A percentile compares a stretch with the other conserved stretches of the same genome.
Evolutionary conservation across 1,140 invertebrate species (phyloP).

Genomic region (Acyrthosiphon pisum): DNA sequence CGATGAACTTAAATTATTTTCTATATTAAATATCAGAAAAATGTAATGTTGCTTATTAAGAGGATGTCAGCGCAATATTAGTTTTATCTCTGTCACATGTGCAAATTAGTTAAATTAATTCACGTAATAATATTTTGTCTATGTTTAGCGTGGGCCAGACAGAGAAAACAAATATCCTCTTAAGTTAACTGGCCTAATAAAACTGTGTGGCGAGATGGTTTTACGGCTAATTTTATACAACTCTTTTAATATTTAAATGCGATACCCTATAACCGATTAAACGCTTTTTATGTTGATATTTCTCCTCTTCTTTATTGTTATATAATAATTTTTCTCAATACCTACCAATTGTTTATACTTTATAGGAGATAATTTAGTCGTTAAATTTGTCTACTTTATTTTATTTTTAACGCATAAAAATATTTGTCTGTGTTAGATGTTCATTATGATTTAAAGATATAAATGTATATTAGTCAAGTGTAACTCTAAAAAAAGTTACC

Average conservation of each 20-base stretch:
- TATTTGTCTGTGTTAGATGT: conserved; percentile 55
- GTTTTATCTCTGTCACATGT: too few relatives aligned
- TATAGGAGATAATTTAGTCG: conserved; percentile 25
- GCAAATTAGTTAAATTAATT: too few relatives aligned
- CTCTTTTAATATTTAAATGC: conserved; percentile 69
- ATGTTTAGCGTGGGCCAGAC: too few relatives aligned
- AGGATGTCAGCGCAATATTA: too few relatives aligned
- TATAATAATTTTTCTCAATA: conserved; percentile 28
- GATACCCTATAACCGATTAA: background rate
- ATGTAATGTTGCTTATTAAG: too few relatives aligned
- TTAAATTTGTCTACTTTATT: conserved; percentile 46
- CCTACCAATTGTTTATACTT: conserved; percentile 22
- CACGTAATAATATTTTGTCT: too few relatives aligned
- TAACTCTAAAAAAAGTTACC: too few relatives aligned
- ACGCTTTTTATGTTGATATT: background rate
- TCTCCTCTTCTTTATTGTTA: conserved; percentile 26
- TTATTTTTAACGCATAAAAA: conserved; percentile 53
- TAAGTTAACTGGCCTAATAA: too few relatives aligned
- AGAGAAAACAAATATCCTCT: too few relatives aligned
- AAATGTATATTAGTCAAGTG: background rate
- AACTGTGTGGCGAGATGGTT: conserved; percentile 85
- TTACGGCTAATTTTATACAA: conserved; percentile 83
- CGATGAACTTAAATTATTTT: too few relatives aligned
- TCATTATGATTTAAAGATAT: conserved; percentile 39
- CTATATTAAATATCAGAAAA: too few relatives aligned